phyloP scores from a whole-genome alignment of 2,797 vertebrate genomes.

The Eulemur albifrons region DNA sequence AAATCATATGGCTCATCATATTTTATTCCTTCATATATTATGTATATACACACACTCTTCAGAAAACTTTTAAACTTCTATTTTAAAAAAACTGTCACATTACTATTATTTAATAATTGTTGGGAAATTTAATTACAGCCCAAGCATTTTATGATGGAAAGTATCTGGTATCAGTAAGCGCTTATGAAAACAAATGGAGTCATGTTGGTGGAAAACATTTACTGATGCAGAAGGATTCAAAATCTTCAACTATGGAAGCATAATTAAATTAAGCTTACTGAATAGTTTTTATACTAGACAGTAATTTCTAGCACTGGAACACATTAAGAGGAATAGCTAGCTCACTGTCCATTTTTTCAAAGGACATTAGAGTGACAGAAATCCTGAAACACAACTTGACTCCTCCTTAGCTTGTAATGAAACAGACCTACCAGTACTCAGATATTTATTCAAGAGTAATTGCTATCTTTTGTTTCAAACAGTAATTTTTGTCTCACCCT shows the following conservation, averaged over 20 bases:
- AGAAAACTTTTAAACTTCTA: neutral
- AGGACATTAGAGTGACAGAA: conserved; percentile 79
- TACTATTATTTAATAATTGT: conserved; percentile 48
- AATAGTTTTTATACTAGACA: conserved; percentile 73
- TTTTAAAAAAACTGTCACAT: conserved; percentile 11
- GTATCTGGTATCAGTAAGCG: conserved; percentile 36
- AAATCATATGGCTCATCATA: neutral
- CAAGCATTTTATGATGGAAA: conserved; percentile 49
- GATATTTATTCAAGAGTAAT: conserved; percentile 71
- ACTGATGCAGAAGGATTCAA: conserved; percentile 6
- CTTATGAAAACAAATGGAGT: conserved; percentile 42
- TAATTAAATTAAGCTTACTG: conserved; percentile 75
- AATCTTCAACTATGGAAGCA: conserved; percentile 28
- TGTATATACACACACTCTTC: neutral
- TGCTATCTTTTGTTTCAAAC: conserved; percentile 76
- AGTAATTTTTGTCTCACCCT: conserved; percentile 61
- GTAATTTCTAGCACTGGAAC: conserved; percentile 80
- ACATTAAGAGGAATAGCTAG: conserved; percentile 77
- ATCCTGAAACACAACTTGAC: conserved; percentile 72
- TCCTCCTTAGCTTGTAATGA: conserved; percentile 72
- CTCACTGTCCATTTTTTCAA: conserved; percentile 76
- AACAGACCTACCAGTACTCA: conserved; percentile 69
- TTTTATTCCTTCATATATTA: neutral
- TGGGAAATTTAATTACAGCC: conserved; percentile 53
- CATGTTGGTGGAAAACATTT: conserved; percentile 36